Evolutionary conservation across 92 coral and sea anemone genomes (phyloP), one percentile per base, ranked within the genome.

Genomic region (Palythoa caribaeorum): DNA sequence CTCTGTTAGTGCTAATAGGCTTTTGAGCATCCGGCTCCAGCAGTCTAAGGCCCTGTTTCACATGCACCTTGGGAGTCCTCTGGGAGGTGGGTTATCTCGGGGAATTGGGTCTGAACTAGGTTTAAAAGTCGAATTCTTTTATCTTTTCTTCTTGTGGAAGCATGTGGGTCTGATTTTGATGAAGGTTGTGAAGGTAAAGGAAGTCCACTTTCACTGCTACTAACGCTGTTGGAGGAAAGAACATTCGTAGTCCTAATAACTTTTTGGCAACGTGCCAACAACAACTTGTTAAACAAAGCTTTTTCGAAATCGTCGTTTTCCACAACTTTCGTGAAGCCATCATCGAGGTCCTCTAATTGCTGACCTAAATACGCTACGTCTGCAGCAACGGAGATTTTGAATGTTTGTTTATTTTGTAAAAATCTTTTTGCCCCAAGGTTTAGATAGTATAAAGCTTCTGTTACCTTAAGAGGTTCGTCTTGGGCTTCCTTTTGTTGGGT

Each of bases 201-300:
- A 15, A 12, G 19, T 6, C 19, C 62, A 38, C 14, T 78, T 60
- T 69, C 76, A 13, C 11, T 66, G 15, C 17, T n/a, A 66, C 5
- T 51, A n/a, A 36, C 6, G 20, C 35, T 47, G 11, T 47, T 68
- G 28, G 86, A 16, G 19, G 19, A 62, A 47, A 10, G 40, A n/a
- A 13, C 5, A n/a, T 15, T 81, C 47, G 21, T 48, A 17, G 59
- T 48, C 11, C 76, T 36, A 66, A 81, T 47, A 66, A 66, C 53
- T 28, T 57, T 66, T 81, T 81, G 38, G 63, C 86, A 81, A 19
- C 76, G 86, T 13, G 86, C 86, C 6, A 81, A 28, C 54, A 81
- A 66, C 21, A 81, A 38, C 13, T 66, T 47, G 17, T 81, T 66
- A 17, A 20, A 81, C 47, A 81, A 44, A 12, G 20, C 14, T 10